Conservation (phyloP, 1,140 invertebrate genomes). For the Sipha flava region DNA sequence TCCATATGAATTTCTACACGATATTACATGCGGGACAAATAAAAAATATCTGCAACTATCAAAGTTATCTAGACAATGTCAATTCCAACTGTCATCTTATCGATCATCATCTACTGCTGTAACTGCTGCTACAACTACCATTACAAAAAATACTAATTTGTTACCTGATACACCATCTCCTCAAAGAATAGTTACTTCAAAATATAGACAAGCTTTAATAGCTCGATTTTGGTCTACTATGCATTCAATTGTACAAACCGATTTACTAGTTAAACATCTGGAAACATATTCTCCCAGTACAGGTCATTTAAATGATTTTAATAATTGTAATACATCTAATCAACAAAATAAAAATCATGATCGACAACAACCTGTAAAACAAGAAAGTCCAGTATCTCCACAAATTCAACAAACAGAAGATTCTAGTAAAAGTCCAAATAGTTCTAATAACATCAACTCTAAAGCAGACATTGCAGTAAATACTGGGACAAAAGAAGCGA, state of each 20-base stretch:
- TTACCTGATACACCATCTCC: background rate
- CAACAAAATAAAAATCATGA: background rate
- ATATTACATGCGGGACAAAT: conserved; percentile 57
- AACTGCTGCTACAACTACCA: background rate
- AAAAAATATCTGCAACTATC: background rate
- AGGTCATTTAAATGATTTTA: conserved; percentile 37
- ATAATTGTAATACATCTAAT: background rate
- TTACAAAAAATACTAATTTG: background rate
- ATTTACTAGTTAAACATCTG: conserved; percentile 61
- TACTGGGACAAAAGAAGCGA: background rate
- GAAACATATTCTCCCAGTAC: conserved; percentile 59
- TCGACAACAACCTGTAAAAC: background rate
- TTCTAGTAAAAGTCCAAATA: background rate
- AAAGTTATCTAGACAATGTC: background rate
- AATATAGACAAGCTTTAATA: conserved; percentile 59
- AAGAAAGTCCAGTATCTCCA: background rate
- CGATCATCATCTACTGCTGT: background rate
- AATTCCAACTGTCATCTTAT: conserved; percentile 6
- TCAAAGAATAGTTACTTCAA: conserved; percentile 49
- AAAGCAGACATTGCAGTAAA: background rate
- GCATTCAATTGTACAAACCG: conserved; percentile 57
- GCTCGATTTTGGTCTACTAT: conserved; percentile 60
- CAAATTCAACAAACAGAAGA: background rate
- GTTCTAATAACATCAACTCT: background rate
- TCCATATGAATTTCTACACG: conserved; percentile 71